Evolutionary conservation across 2,797 vertebrate genomes (phyloP), one percentile per base, ranked within the genome.

Genomic region (Gymnodraco acuticeps): DNA sequence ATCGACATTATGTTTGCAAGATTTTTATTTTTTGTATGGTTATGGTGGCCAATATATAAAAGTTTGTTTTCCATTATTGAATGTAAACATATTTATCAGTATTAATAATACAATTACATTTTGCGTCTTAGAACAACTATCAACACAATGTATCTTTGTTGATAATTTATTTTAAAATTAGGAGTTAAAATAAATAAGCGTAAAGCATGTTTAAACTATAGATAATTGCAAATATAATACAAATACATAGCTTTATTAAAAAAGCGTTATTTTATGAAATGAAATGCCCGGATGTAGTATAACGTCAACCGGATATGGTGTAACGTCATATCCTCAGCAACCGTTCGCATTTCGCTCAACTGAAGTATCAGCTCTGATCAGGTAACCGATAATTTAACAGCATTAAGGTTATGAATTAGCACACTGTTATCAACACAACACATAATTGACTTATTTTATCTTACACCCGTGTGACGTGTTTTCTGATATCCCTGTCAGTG

Each of bases 361-460:
- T 6, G n/a, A 48, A 17, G 19, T 4, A n/a, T 56, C n/a, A 23
- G 1, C 15, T 3, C 19, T 38, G 5, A 52, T 0, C 61, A 77
- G 82, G 84, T 88, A 82, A 60, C 12, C 3, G 0, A 5, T 2
- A 0, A 1, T 14, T 45, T 15, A 23, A 16, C 45, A 0, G 1
- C 1, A 4, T 0, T 6, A 3, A 3, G 10, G 0, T 16, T n/a
- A 7, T 41, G 0, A 3, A 1, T 20, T 0, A 0, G 0, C 5
- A 31, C 1, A 1, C 27, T 17, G 11, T 13, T 0, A 45, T 13
- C 1, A 48, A 45, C n/a, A 31, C 14, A 1, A 38, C 3, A 14
- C 1, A 14, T 11, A 3, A 3, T 14, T 23, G 7, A 43, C 4
- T 5, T 52, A 3, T 47, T 42, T 38, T 10, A 16, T 45, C 17